Percentiles rank a stretch among this genome's conserved stretches.
Evolutionary conservation across 2,888 invertebrate genomes (phyloP).

Genomic region (Lithodes maja): DNA sequence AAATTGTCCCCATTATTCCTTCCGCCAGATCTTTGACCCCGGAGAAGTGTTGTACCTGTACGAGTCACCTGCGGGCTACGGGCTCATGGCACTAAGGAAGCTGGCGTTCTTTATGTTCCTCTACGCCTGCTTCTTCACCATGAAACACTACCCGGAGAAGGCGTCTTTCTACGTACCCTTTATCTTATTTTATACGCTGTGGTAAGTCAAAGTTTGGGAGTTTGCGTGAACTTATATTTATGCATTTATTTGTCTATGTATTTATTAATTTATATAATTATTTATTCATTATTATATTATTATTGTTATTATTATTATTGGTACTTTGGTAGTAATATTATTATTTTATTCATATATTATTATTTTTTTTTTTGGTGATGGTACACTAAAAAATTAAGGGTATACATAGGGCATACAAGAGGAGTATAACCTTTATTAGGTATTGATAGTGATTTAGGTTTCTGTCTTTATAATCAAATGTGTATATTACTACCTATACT

Average conservation of each 20-base stretch:
- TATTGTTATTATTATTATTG: too few relatives aligned
- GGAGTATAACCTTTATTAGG: too few relatives aligned
- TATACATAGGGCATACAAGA: too few relatives aligned
- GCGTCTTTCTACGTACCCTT: conserved; percentile 88
- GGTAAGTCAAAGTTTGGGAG: conserved; percentile 77
- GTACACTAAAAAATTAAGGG: too few relatives aligned
- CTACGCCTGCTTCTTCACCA: conserved; percentile 82
- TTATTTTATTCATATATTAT: too few relatives aligned
- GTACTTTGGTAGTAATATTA: too few relatives aligned
- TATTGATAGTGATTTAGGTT: too few relatives aligned
- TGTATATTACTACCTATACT: too few relatives aligned
- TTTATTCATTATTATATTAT: too few relatives aligned
- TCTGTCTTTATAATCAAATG: too few relatives aligned
- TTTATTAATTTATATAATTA: too few relatives aligned
- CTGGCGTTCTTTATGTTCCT: conserved; percentile 89
- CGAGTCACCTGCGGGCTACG: conserved; percentile 93
- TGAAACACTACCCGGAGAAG: conserved; percentile 89
- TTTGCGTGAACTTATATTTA: not conserved
- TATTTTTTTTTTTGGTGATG: too few relatives aligned
- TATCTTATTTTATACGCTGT: conserved; percentile 86
- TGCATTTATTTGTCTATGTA: not conserved
- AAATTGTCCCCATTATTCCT: not conserved
- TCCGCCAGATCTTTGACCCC: conserved; percentile 86
- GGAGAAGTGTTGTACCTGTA: conserved; percentile 92
- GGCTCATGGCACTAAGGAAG: conserved; percentile 83